Evolutionary conservation across 2,113 vertebrate genomes (phyloP), one percentile per base, ranked within the genome.

Genomic region (Chascanopsetta lugubris): DNA sequence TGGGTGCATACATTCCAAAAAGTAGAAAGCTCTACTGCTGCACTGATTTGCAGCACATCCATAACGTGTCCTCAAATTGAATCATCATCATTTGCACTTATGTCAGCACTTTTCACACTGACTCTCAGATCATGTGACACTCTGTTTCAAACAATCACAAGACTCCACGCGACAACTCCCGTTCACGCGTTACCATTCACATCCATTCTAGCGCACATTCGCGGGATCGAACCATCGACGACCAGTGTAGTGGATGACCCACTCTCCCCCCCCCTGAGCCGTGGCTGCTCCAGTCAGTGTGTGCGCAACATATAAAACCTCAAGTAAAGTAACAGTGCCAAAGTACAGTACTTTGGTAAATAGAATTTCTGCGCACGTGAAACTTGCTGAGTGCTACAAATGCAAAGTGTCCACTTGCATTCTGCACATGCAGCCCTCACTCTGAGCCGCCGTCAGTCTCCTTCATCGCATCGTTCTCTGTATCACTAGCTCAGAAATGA

Each of bases 401-500:
- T 69, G 11, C 73, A 57, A 34, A 55, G 48, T n/a, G 64, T 65
- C 11, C 54, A n/a, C 12, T 15, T 26, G 45, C 63, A 68, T 62
- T 77, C 21, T 34, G 47, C 49, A 45, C 1, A 20, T 55, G n/a
- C n/a, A n/a, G 53, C 25, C 72, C 72, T 46, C 70, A 24, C 45
- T 64, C 36, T 49, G 61, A 20, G 73, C 57, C 13, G 58, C 76
- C 75, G 77, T 84, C 84, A 82, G 60, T 49, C 81, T 71, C 63
- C 75, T 17, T 66, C 70, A 55, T 21, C 68, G 69, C 72, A 42
- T 42, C 61, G 43, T 75, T 66, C 69, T 55, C 45, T 61, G 77
- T 78, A 71, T 85, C 83, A 86, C 80, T 82, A 77, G 15, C 79
- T 84, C 85, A 60, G 72, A 85, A 82, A 86, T 84, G 71, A 69